Conservation (phyloP, 2,888 invertebrate species). For the Dioctria rufipes region DNA sequence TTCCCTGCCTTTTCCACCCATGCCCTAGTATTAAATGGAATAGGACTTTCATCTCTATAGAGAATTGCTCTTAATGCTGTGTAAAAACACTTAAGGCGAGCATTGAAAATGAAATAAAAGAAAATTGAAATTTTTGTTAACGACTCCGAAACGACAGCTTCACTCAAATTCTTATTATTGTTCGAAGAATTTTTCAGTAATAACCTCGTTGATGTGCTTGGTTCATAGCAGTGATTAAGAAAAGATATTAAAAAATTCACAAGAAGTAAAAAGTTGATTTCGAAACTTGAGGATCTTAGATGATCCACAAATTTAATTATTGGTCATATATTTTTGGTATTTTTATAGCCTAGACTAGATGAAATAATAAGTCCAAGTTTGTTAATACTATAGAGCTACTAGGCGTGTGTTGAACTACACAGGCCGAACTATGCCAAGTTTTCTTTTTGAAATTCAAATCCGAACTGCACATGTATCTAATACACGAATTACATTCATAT, state of each 20-base stretch:
- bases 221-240: background rate
- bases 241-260: background rate
- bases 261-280: background rate
- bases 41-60: background rate
- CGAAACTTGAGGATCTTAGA: too few relatives aligned
- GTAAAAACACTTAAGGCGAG: background rate
- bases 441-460: too few relatives aligned
- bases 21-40: too few relatives aligned
- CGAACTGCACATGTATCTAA: too few relatives aligned
- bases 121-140: slow-evolving; percentile 10
- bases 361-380: too few relatives aligned
- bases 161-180: background rate
- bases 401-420: too few relatives aligned
- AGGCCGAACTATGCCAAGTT: too few relatives aligned
- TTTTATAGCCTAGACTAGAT: too few relatives aligned
- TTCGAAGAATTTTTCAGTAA: background rate
- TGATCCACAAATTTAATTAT: too few relatives aligned
- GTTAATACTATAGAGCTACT: too few relatives aligned
- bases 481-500: too few relatives aligned
- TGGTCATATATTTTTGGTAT: too few relatives aligned
- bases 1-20: background rate
- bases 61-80: background rate
- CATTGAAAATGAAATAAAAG: background rate
- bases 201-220: background rate
- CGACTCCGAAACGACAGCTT: background rate